Evolutionary conservation across 2,113 vertebrate species (phyloP), one percentile per base, ranked within the genome.

Genomic region (Elephantulus edwardii): DNA sequence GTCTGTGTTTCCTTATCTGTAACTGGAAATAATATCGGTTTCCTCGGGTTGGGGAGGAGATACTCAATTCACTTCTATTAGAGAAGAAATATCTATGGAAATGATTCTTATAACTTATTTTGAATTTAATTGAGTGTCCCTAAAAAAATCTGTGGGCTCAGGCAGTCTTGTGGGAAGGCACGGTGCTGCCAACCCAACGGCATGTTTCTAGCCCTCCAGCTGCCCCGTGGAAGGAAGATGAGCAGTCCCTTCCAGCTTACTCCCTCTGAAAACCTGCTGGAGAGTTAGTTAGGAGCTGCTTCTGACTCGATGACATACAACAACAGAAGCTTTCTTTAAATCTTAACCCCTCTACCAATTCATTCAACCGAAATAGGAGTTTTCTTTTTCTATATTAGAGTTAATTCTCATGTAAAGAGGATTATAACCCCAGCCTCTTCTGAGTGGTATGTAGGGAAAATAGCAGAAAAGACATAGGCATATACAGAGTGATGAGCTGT

Each of bases 1-100:
- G 8, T 44, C 26, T 42, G 77, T 22, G 20, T 35, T 35, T 70
- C 33, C 12, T 52, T 62, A 16, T 28, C 30, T 88, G 5, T 64
- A 58, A 72, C 78, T 40, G 56, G 13, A 42, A 44, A 5, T 30
- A 10, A 11, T 66, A 14, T 35, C 16, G 8, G 52, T 26, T 22
- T 30, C 11, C 40, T 0, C 19, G 26, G 7, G 14, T 26, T 33
- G 7, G 20, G 3, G 14, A 3, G n/a, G 12, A 46, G 5, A 26
- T 24, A 2, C 6, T 60, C 13, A n/a, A 56, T 46, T 26, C 30
- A 46, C 6, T 38, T 26, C 26, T 70, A 11, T 62, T 80, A 13
- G 26, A 71, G 7, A 16, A 24, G 3, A 1, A 52, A 74, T 24
- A 35, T 75, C 8, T 50, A 6, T 4, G 17, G 26, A 79, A 91